Evolutionary conservation across 1,140 invertebrate species (phyloP).

Genomic region (Acromyrmex charruanus): DNA sequence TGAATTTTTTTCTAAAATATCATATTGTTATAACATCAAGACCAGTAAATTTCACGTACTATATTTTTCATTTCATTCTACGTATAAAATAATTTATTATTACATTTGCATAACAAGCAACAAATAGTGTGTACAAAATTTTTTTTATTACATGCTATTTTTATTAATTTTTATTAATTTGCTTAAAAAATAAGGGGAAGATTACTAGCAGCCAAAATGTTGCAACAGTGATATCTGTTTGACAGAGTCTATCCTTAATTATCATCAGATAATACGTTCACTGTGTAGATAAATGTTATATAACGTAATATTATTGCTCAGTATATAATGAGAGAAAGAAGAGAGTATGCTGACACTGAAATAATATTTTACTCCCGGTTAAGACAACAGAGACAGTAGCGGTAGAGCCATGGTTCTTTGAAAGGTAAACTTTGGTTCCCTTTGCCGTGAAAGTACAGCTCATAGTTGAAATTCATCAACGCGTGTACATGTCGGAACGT

Average conservation of each 20-base stretch:
- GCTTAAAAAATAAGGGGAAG: neutral
- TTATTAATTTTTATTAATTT: neutral
- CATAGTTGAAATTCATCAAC: slow-evolving; percentile 10
- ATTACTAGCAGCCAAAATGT: neutral
- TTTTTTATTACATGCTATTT: neutral
- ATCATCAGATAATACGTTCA: neutral
- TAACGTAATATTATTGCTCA: slow-evolving; percentile 27
- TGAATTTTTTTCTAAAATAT: neutral
- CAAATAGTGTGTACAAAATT: neutral
- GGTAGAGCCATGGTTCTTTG: slow-evolving; percentile 3
- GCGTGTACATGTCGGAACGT: neutral
- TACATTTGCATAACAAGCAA: neutral
- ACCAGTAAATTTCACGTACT: neutral
- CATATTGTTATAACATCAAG: neutral
- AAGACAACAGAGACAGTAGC: slow-evolving; percentile 31
- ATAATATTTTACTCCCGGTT: slow-evolving; percentile 52
- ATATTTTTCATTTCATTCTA: slow-evolving; percentile 11
- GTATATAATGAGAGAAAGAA: slow-evolving; percentile 28
- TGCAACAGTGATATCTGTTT: neutral
- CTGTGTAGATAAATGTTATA: slow-evolving; percentile 27
- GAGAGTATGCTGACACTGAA: slow-evolving; percentile 26
- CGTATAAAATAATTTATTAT: neutral
- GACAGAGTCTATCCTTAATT: slow-evolving; percentile 4
- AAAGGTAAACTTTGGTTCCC: slow-evolving; percentile 31
- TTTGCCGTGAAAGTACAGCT: neutral